A percentile compares a stretch with the other conserved stretches of the same genome.
Evolutionary conservation across 2,797 vertebrate species (phyloP).

Genomic region (Neomorphus geoffroyi): DNA sequence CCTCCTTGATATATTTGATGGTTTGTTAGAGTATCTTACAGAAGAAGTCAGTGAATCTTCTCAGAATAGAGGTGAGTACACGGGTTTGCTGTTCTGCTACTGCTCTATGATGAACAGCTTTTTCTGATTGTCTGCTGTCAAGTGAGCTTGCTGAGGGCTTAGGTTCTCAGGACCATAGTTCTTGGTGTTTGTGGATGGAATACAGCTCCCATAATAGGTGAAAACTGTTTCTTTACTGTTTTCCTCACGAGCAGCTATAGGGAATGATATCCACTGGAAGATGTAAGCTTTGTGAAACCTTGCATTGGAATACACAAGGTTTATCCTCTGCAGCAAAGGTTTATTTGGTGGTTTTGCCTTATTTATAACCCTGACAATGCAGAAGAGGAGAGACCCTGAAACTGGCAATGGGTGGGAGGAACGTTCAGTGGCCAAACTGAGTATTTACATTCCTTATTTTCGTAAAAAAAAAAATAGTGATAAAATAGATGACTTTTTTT

Average conservation of each 20-base stretch:
- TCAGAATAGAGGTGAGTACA: conserved; percentile 79
- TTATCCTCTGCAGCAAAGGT: not conserved
- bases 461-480: not conserved
- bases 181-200: not conserved
- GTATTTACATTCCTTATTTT: not conserved
- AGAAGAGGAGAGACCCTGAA: not conserved
- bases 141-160: not conserved
- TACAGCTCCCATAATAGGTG: not conserved
- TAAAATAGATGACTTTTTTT: not conserved
- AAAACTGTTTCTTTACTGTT: not conserved
- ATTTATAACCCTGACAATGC: not conserved
- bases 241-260: not conserved
- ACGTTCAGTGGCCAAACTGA: not conserved
- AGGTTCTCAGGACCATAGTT: not conserved
- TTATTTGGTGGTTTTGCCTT: not conserved
- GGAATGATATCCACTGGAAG: not conserved
- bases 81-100: not conserved
- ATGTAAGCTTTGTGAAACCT: not conserved
- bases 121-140: not conserved
- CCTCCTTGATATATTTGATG: conserved; percentile 96
- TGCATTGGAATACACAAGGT: not conserved
- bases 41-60: conserved; percentile 86
- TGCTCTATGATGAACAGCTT: not conserved
- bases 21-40: conserved; percentile 92
- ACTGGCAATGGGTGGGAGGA: not conserved